Evolutionary conservation across 2,888 invertebrate species (phyloP).

Genomic region (Selenia dentaria): DNA sequence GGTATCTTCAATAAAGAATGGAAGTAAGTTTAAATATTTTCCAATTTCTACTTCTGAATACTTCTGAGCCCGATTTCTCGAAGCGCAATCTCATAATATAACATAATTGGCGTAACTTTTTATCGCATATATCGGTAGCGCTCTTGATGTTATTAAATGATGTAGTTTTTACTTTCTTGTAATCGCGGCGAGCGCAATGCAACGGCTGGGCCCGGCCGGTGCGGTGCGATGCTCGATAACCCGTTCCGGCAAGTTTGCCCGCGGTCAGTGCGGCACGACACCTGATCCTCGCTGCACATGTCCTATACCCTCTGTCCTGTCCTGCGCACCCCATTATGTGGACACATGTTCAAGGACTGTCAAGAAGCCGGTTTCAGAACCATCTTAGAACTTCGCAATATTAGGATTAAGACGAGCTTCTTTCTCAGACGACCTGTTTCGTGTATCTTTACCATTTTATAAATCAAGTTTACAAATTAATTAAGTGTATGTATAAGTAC

Average conservation of each 20-base stretch:
- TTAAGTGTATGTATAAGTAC: too few species aligned
- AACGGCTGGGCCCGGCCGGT: too few species aligned
- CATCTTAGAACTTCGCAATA: not conserved
- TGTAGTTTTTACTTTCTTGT: constrained; percentile 62
- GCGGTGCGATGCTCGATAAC: constrained; percentile 59
- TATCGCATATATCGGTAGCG: constrained; percentile 39
- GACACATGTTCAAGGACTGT: constrained; percentile 64
- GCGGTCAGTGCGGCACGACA: constrained; percentile 78
- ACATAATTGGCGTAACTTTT: constrained; percentile 39
- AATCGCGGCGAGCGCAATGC: constrained; percentile 26
- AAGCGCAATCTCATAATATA: constrained; percentile 36
- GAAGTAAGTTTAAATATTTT: too few species aligned
- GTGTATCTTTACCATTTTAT: too few species aligned
- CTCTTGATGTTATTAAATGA: constrained; percentile 44
- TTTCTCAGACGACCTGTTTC: too few species aligned
- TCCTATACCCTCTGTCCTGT: too few species aligned
- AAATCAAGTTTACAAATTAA: too few species aligned
- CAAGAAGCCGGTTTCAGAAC: constrained; percentile 42
- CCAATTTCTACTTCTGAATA: too few species aligned
- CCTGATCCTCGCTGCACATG: constrained; percentile 76
- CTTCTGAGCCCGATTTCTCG: constrained; percentile 25
- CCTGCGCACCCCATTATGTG: constrained; percentile 42
- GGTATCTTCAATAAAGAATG: too few species aligned
- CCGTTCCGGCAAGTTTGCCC: constrained; percentile 66
- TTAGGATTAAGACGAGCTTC: too few species aligned